A percentile compares a stretch with the other conserved stretches of the same genome.
Evolutionary conservation across 1,140 invertebrate genomes (phyloP).

Genomic region (Listronotus bonariensis): DNA sequence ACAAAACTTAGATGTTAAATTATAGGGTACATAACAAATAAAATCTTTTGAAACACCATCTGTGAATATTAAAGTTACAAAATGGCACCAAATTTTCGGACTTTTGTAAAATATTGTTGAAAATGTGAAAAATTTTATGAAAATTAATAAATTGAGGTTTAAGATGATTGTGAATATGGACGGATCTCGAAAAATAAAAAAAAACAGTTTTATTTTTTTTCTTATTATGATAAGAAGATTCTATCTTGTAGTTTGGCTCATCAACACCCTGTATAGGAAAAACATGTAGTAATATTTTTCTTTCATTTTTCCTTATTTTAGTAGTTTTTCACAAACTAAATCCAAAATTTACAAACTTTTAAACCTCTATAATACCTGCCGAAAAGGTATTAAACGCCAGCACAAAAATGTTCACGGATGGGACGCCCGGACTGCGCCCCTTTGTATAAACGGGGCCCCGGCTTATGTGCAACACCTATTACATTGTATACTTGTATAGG

Average conservation of each 20-base stretch:
- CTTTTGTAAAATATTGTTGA: slow-evolving; percentile 46
- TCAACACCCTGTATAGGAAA: no score
- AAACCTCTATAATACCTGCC: neutral
- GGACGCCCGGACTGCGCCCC: slow-evolving; percentile 5
- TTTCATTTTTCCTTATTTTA: no score
- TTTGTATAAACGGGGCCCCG: neutral
- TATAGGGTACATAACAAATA: neutral
- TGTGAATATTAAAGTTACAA: slow-evolving; percentile 43
- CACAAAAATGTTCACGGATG: slow-evolving; percentile 42
- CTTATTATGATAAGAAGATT: no score
- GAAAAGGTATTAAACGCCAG: slow-evolving; percentile 26
- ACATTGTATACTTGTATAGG: slow-evolving; percentile 37
- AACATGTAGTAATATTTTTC: no score
- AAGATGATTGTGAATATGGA: neutral
- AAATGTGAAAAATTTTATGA: slow-evolving; percentile 42
- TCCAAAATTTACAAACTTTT: neutral
- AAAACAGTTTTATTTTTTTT: neutral
- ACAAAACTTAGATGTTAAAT: slow-evolving; percentile 8
- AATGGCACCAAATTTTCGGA: slow-evolving; percentile 33
- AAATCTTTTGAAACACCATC: slow-evolving; percentile 9
- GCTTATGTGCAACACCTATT: slow-evolving; percentile 12
- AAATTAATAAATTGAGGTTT: slow-evolving; percentile 14
- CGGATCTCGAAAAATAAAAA: neutral
- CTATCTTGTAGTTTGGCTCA: no score
- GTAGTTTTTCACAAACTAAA: neutral